Conservation (phyloP, 2,113 vertebrate species). For the Anarrhichthys ocellatus region DNA sequence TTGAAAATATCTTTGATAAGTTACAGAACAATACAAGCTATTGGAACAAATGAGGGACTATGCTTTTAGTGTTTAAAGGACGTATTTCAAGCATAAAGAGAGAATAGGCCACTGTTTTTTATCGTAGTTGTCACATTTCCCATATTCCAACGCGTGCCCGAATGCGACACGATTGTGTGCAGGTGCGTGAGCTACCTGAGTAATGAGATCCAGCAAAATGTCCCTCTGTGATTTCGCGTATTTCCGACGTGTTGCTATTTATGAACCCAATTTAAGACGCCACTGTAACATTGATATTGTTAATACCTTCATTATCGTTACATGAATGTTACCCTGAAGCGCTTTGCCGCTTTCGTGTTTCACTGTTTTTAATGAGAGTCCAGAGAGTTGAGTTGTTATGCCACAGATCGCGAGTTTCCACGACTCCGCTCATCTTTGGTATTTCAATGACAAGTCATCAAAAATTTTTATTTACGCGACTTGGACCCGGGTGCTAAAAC, state of each 20-base stretch:
- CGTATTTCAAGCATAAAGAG: neutral
- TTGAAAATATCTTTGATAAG: neutral
- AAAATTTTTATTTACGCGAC: slow-evolving; percentile 58
- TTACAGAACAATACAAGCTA: neutral
- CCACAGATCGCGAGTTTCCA: slow-evolving; percentile 27
- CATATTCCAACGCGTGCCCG: neutral
- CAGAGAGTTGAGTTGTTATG: slow-evolving; percentile 37
- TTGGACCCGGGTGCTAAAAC: slow-evolving; percentile 47
- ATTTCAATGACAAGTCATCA: slow-evolving; percentile 17
- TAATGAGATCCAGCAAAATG: neutral
- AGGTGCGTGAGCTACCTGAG: neutral
- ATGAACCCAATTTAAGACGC: neutral
- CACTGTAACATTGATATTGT: too few relatives aligned
- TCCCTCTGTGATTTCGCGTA: accelerated
- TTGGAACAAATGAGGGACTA: neutral
- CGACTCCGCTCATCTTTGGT: slow-evolving; percentile 39
- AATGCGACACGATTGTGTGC: slow-evolving; percentile 38
- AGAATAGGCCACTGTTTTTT: neutral
- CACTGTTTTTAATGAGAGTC: slow-evolving; percentile 3
- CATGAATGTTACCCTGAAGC: neutral
- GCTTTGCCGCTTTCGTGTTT: neutral
- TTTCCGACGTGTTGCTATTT: neutral
- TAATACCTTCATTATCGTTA: neutral
- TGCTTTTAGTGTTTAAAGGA: neutral
- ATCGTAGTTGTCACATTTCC: neutral